Conservation (phyloP, 1,140 invertebrate species). For the Leguminivora glycinivorella region DNA sequence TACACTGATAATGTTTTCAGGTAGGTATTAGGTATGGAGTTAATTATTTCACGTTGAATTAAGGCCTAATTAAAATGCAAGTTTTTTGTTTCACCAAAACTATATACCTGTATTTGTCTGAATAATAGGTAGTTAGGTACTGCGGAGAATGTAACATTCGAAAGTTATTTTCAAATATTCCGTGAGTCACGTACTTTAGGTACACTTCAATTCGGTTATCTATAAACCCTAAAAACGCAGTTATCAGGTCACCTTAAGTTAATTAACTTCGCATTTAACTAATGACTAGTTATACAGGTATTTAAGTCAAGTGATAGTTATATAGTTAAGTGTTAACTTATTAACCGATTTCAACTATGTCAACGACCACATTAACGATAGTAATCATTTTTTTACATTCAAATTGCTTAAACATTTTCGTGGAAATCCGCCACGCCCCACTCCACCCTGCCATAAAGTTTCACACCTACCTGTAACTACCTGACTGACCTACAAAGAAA, state of each 20-base stretch:
- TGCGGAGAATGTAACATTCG: too few relatives aligned
- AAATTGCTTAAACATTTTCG: neutral
- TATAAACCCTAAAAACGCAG: neutral
- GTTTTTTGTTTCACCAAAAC: too few relatives aligned
- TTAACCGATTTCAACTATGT: neutral
- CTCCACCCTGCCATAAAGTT: neutral
- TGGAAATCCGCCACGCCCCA: neutral
- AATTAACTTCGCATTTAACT: constrained; percentile 16
- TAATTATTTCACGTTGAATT: neutral
- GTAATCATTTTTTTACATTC: neutral
- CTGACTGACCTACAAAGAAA: neutral
- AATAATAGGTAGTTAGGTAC: too few relatives aligned
- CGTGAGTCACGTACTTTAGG: neutral
- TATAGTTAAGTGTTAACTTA: too few relatives aligned
- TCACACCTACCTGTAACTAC: neutral
- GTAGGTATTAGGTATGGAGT: neutral
- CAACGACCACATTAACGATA: constrained; percentile 6
- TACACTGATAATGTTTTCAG: neutral
- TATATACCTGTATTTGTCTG: too few relatives aligned
- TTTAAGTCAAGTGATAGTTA: neutral
- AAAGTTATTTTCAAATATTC: too few relatives aligned
- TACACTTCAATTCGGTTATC: neutral
- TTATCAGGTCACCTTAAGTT: neutral
- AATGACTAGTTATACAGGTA: neutral
- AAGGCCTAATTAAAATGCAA: neutral